These are phyloP conservation scores for Percina caprodes DNA, from an alignment of 2,113 vertebrate species.

Conservation along the genomic window DNA sequence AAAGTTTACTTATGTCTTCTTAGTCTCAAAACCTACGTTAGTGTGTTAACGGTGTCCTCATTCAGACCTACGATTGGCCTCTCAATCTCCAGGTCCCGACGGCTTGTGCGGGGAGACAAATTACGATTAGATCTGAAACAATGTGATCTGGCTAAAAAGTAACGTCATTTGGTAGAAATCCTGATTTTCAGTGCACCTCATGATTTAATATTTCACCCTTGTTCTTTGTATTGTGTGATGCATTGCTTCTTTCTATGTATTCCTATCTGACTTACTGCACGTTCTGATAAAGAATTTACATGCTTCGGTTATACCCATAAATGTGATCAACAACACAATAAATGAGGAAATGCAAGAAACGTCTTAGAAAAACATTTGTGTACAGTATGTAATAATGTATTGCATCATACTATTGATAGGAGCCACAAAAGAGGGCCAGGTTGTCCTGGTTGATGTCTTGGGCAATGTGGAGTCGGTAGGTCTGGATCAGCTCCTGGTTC, in stretches of 20 bases:
- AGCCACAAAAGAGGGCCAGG: constrained; percentile 92
- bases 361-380: neutral
- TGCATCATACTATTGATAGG: constrained; percentile 91
- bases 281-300: neutral
- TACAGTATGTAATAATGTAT: neutral
- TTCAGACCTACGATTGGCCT: constrained; percentile 89
- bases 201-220: neutral
- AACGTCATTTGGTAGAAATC: neutral
- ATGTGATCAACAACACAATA: neutral
- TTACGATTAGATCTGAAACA: neutral
- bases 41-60: constrained; percentile 89
- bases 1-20: neutral
- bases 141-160: neutral
- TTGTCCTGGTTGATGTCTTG: constrained; percentile 99
- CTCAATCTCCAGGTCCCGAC: constrained; percentile 94
- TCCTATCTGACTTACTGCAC: neutral
- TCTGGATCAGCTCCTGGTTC: constrained; percentile 96
- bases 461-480: constrained; percentile 94
- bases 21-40: constrained; percentile 86
- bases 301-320: neutral
- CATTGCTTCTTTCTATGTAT: neutral
- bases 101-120: constrained; percentile 81
- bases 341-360: neutral
- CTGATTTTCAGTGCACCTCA: neutral
- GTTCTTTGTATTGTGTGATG: neutral